These are phyloP conservation scores for Epirrhoe alternata DNA, from an alignment of 2,888 invertebrate genomes.

Conservation along the genomic window DNA sequence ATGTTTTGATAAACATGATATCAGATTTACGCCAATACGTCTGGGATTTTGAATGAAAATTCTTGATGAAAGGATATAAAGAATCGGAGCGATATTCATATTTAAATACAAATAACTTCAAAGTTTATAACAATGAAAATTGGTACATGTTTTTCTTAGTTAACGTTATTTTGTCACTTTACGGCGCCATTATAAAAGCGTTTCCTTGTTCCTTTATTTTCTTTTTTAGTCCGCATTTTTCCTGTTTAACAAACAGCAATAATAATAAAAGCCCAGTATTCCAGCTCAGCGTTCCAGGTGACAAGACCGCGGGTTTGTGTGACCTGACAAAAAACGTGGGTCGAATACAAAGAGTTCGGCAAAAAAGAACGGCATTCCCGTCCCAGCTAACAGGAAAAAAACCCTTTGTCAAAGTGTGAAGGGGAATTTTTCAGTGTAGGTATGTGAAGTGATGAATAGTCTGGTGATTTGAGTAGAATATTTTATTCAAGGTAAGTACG, in stretches of 20 bases:
- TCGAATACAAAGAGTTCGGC: slow-evolving; percentile 59
- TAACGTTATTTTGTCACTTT: neutral
- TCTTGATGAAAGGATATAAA: neutral
- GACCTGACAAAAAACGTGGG: slow-evolving; percentile 54
- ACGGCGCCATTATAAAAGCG: neutral
- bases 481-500: slow-evolving; percentile 26
- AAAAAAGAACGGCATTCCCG: slow-evolving; percentile 49
- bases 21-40: slow-evolving; percentile 14
- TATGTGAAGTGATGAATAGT: slow-evolving; percentile 38
- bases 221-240: slow-evolving; percentile 7
- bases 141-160: neutral
- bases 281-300: slow-evolving; percentile 52
- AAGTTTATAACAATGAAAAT: neutral
- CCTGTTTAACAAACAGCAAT: slow-evolving; percentile 23
- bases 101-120: neutral
- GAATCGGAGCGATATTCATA: too few relatives aligned
- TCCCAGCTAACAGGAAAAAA: slow-evolving; percentile 51
- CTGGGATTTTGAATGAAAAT: slow-evolving; percentile 23
- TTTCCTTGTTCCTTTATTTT: slow-evolving; percentile 5
- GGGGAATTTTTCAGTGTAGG: slow-evolving; percentile 51
- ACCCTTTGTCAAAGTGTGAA: slow-evolving; percentile 61
- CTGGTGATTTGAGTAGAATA: slow-evolving; percentile 38
- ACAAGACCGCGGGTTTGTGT: slow-evolving; percentile 51
- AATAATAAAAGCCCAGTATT: slow-evolving; percentile 43
- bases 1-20: slow-evolving; percentile 30